A percentile compares a stretch with the other conserved stretches of the same genome.
These are phyloP conservation scores for Limanda limanda DNA, from an alignment of 2,113 vertebrate genomes.

Conservation along the genomic window DNA sequence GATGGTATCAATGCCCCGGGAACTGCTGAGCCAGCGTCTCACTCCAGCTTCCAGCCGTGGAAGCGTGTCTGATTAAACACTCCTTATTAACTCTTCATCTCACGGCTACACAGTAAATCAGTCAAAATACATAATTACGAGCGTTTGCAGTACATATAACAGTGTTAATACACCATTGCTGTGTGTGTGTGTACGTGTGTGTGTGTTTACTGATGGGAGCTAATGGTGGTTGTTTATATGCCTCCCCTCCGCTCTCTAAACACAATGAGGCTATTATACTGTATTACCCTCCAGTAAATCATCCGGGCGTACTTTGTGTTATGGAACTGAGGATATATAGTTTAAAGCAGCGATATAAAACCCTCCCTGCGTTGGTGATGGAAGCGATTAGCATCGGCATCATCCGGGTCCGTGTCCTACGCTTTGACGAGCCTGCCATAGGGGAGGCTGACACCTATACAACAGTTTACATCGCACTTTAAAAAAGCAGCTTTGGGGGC, in stretches of 20 bases:
- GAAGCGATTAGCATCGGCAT: constrained; percentile 26
- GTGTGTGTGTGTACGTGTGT: not conserved
- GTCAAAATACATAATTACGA: not conserved
- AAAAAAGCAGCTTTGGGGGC: constrained; percentile 12
- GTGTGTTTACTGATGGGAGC: not conserved
- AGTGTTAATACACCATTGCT: not conserved
- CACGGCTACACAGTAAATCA: too few species aligned
- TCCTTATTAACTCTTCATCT: too few species aligned
- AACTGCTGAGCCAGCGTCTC: too few species aligned
- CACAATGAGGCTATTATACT: constrained; percentile 10
- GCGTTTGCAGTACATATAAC: not conserved
- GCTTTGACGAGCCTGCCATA: constrained; percentile 29
- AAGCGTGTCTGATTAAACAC: too few species aligned
- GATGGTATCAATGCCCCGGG: too few species aligned
- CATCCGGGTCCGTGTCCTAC: not conserved
- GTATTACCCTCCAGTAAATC: constrained; percentile 21
- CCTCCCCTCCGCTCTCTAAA: constrained; percentile 17
- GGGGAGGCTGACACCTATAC: constrained; percentile 53
- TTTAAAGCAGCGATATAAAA: constrained; percentile 26
- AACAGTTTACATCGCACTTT: constrained; percentile 51
- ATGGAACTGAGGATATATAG: not conserved
- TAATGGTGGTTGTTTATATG: constrained; percentile 17
- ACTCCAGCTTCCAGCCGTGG: too few species aligned
- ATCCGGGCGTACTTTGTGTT: not conserved
- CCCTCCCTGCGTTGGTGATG: not conserved